Evolutionary conservation across 2,113 vertebrate genomes (phyloP).

Genomic region (Myotis lucifugus): DNA sequence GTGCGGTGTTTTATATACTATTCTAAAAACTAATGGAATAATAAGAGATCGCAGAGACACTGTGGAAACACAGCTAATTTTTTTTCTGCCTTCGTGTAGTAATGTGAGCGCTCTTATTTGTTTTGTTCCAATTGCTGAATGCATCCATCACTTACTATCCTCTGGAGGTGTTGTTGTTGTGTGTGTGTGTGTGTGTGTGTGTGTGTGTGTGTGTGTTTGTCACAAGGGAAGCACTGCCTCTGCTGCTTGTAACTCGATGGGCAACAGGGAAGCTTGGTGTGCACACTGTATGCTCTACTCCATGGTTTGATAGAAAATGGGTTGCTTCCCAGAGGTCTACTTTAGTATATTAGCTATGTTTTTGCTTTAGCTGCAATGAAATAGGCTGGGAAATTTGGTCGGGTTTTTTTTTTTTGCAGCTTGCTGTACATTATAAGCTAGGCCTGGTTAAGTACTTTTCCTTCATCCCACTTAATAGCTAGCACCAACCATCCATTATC

Average conservation of each 20-base stretch:
- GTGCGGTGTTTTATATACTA: conserved; percentile 43
- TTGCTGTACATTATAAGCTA: neutral
- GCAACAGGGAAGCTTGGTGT: neutral
- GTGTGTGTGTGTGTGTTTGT: neutral
- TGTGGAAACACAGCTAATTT: neutral
- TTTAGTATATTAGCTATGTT: neutral
- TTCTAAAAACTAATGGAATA: conserved; percentile 69
- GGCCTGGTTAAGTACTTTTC: neutral
- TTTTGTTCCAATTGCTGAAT: conserved; percentile 40
- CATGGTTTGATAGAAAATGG: neutral
- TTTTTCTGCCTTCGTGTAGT: neutral
- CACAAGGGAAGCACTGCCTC: neutral
- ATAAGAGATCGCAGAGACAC: conserved; percentile 67
- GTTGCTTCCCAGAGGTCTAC: neutral
- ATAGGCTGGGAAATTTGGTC: neutral
- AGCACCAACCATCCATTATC: neutral
- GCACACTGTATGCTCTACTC: neutral
- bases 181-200: neutral
- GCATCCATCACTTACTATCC: neutral
- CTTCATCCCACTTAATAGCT: neutral
- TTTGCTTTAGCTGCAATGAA: neutral
- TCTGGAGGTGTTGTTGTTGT: neutral
- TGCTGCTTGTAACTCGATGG: neutral
- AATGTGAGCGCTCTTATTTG: neutral
- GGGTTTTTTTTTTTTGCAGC: neutral